Evolutionary conservation across 1,140 invertebrate species (phyloP), one percentile per base, ranked within the genome.

Genomic region (Drosophila pandora): DNA sequence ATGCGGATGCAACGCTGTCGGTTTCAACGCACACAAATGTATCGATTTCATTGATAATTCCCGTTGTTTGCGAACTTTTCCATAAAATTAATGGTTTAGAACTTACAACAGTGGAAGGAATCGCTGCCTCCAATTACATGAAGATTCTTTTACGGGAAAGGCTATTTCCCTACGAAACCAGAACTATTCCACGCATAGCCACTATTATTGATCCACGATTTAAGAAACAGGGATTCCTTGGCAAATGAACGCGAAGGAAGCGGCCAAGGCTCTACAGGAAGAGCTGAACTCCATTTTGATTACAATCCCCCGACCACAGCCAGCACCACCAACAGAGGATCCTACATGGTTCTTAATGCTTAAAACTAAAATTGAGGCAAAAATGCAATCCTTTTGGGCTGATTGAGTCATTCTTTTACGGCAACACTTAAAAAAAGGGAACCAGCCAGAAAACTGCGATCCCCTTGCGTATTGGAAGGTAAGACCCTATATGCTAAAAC

Each of bases 241-340:
- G 3, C 17, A 13, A 32, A 12, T 10, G n/a, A n/a, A n/a, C n/a
- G n/a, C 1, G 1, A 57, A 57, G 12, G 17, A 32, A 30, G 25
- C 10, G 17, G 41, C 25, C 10, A 45, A 28, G 10, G 39, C 23
- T 30, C 10, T 22, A 0, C 37, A 56, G 8, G 4, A 56, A 56
- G 13, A 56, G 13, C 39, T 56, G 2, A 9, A 32, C 30, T 32
- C 30, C 3, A 34, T 30, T 21, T 25, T 25, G 5, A 25, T 25
- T 4, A 25, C 25, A 25, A 3, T 25, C 25, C 50, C 50, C 13
- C 34, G 6, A 13, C 7, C 4, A 4, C 12, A 22, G 12, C 10
- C 34, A n/a, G 7, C 21, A 55, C 52, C 52, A 55, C 34, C 52
- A 39, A 39, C 21, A n/a, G 21, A 55, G 12, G 34, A 55, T 23